Evolutionary conservation across 2,888 invertebrate species (phyloP), one percentile per base, ranked within the genome.

Genomic region (Troides helena): DNA sequence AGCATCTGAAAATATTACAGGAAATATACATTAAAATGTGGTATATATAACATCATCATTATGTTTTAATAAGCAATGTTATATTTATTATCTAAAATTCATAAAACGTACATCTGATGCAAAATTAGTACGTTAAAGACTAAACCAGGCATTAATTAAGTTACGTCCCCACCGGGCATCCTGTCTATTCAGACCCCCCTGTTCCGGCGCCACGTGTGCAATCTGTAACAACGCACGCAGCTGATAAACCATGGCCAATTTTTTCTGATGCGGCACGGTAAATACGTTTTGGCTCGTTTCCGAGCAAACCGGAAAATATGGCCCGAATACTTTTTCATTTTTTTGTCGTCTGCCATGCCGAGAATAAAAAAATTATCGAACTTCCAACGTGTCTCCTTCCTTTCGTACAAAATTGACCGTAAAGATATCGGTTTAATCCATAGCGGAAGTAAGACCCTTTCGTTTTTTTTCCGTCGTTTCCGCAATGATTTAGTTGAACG

Each of bases 401-500:
- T 67, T 63, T 53, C 25, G 67, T 61, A 61, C 62, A 59, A 62
- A 71, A 71, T 69, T 69, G 64, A 65, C 62, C 63, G 68, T 65
- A 70, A 63, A 58, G 66, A 69, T 62, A 70, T 70, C 67, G 63
- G 64, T 57, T 65, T 68, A 68, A 65, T 70, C 59, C 43, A 43
- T 67, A 70, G 25, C 63, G 70, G 73, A 75, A 72, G 72, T 66
- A 72, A 72, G 73, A 72, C 70, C 77, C 74, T 75, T 77, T 80
- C 79, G 23, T 83, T 80, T 77, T 84, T 83, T 46, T 39, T 17
- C 6, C 78, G 74, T 78, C 73, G 75, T 78, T 76, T 76, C 78
- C 77, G 56, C 81, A 75, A 84, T 85, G 84, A 84, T 87, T 86
- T 88, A 88, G 85, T 86, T 80, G 75, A 81, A 79, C 80, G 81